Conservation (phyloP, 2,797 vertebrate genomes). For the Neostethus bicornis region DNA sequence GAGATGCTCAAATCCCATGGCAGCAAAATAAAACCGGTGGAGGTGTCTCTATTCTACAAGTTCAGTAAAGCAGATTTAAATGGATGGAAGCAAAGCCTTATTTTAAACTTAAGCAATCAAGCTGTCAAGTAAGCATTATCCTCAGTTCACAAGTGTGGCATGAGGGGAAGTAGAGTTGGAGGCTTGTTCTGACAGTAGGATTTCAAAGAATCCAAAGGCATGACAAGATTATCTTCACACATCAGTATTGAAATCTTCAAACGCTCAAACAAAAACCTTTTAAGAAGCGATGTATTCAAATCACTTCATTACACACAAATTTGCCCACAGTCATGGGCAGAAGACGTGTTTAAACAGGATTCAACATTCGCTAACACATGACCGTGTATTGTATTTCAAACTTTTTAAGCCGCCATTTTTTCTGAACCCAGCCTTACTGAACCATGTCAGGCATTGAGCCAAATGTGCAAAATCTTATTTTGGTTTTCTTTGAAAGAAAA, state of each 20-base stretch:
- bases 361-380: slow-evolving; percentile 26
- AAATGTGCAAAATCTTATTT: not conserved
- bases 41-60: not conserved
- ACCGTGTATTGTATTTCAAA: slow-evolving; percentile 14
- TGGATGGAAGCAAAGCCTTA: not conserved
- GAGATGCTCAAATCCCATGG: too few species aligned
- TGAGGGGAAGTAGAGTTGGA: not conserved
- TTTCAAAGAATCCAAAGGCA: slow-evolving; percentile 7
- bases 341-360: slow-evolving; percentile 49
- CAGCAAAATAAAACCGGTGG: too few species aligned
- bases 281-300: slow-evolving; percentile 2
- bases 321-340: not conserved
- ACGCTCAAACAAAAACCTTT: slow-evolving; percentile 12
- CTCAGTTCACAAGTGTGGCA: not conserved
- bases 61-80: slow-evolving; percentile 7
- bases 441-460: slow-evolving; percentile 2
- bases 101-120: slow-evolving; percentile 5
- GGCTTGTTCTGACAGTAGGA: slow-evolving; percentile 20
- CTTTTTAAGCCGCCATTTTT: slow-evolving; percentile 15
- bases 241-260: slow-evolving; percentile 28
- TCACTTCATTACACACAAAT: not conserved
- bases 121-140: slow-evolving; percentile 2
- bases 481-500: not conserved
- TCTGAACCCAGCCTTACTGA: not conserved
- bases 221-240: slow-evolving; percentile 15